These are phyloP conservation scores for Acanthosepion esculentum DNA, from an alignment of 2,888 invertebrate species.

Conservation along the genomic window DNA sequence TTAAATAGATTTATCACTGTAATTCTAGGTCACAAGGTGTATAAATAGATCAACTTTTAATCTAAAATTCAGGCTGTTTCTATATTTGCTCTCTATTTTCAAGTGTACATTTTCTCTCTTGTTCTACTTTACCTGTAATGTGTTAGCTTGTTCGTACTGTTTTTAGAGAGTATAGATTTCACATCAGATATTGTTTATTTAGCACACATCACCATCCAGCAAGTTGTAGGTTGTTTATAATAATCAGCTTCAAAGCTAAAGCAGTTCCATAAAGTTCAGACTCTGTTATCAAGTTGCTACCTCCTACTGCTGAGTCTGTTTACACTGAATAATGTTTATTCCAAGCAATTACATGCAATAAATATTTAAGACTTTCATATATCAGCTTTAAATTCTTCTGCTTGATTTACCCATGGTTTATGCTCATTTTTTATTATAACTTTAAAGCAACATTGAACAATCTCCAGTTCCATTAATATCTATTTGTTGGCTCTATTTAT, in stretches of 20 bases:
- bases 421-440: not conserved
- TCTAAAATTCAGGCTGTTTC: not conserved
- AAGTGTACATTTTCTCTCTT: not conserved
- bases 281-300: not conserved
- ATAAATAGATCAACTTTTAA: not conserved
- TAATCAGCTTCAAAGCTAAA: not conserved
- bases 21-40: not conserved
- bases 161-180: not conserved
- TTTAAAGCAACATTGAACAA: not conserved
- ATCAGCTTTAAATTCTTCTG: not conserved
- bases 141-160: not conserved
- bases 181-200: not conserved
- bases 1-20: not conserved
- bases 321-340: not conserved
- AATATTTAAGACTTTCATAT: not conserved
- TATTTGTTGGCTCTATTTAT: not conserved
- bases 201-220: not conserved
- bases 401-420: not conserved
- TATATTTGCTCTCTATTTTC: not conserved
- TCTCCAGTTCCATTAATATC: not conserved
- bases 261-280: not conserved
- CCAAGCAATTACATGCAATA: not conserved
- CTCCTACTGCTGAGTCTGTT: not conserved
- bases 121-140: not conserved
- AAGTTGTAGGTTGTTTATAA: not conserved